phyloP scores from a whole-genome alignment of 2,888 invertebrate genomes.

The Tyria jacobaeae region DNA sequence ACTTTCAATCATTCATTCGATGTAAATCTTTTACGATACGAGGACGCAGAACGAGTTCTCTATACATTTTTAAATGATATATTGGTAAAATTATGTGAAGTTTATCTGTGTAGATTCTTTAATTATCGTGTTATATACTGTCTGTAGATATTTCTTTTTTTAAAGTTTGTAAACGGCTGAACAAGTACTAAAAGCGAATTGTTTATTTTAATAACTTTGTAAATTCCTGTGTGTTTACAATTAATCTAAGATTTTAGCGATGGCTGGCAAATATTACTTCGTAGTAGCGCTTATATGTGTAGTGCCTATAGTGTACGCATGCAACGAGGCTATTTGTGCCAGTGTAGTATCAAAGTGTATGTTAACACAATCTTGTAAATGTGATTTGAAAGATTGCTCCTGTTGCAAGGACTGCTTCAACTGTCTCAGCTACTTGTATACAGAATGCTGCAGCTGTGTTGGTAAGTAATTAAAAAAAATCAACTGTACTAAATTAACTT shows the following conservation, averaged over 20 bases:
- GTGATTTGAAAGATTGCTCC: conserved; percentile 96
- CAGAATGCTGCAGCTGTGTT: conserved; percentile 98
- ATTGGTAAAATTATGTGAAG: not conserved
- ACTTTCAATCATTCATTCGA: conserved; percentile 27
- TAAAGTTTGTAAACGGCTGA: not conserved
- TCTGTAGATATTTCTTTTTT: too few relatives aligned
- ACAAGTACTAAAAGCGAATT: conserved; percentile 42
- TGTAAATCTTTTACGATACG: conserved; percentile 14
- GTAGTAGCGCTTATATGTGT: conserved; percentile 68
- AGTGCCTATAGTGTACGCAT: conserved; percentile 83
- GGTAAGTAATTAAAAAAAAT: conserved; percentile 88
- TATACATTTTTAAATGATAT: conserved; percentile 2
- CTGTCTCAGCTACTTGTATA: conserved; percentile 95
- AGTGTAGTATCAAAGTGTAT: conserved; percentile 98
- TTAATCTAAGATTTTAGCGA: conserved; percentile 50
- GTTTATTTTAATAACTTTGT: conserved; percentile 60
- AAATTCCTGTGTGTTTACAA: conserved; percentile 57
- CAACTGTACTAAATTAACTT: not conserved
- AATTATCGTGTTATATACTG: not conserved
- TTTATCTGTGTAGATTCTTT: not conserved
- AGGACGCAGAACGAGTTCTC: conserved; percentile 13
- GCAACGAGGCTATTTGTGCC: conserved; percentile 98
- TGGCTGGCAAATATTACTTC: conserved; percentile 74
- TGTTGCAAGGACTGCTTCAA: conserved; percentile 97
- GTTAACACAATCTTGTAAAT: conserved; percentile 98